A percentile compares a stretch with the other conserved stretches of the same genome.
Evolutionary conservation across 2,888 invertebrate genomes (phyloP).

Genomic region (Argynnis bischoffii): DNA sequence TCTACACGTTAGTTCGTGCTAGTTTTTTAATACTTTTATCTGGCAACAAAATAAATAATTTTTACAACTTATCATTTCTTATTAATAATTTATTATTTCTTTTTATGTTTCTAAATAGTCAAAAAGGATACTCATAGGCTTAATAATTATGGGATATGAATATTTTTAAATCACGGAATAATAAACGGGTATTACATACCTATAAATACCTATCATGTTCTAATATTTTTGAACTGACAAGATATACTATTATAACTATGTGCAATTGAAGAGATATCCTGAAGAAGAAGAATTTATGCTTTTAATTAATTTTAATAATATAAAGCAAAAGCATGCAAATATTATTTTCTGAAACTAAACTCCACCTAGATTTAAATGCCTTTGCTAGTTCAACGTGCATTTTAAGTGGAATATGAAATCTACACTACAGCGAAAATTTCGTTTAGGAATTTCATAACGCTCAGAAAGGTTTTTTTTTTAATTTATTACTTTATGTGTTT

Average conservation of each 20-base stretch:
- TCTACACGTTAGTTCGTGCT: slow-evolving; percentile 15
- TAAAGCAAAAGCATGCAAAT: not conserved
- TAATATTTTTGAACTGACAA: too few relatives aligned
- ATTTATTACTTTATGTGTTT: too few relatives aligned
- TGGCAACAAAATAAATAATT: not conserved
- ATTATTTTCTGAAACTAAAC: slow-evolving; percentile 1
- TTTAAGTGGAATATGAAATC: slow-evolving; percentile 19
- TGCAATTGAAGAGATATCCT: too few relatives aligned
- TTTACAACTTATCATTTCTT: not conserved
- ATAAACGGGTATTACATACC: too few relatives aligned
- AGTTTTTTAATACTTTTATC: slow-evolving; percentile 17
- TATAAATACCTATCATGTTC: too few relatives aligned
- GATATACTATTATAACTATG: too few relatives aligned
- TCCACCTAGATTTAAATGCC: not conserved
- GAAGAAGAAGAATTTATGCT: too few relatives aligned
- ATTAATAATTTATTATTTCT: not conserved
- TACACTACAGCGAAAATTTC: slow-evolving; percentile 11
- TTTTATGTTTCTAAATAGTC: not conserved
- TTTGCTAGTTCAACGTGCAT: slow-evolving; percentile 1
- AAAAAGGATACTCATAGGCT: too few relatives aligned
- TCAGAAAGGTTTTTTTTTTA: too few relatives aligned
- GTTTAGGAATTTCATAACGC: slow-evolving; percentile 12
- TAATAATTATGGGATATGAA: too few relatives aligned
- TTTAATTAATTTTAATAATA: too few relatives aligned
- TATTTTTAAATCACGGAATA: too few relatives aligned